These are phyloP conservation scores for Takifugu bimaculatus DNA, from an alignment of 2,113 vertebrate species.

Conservation along the genomic window DNA sequence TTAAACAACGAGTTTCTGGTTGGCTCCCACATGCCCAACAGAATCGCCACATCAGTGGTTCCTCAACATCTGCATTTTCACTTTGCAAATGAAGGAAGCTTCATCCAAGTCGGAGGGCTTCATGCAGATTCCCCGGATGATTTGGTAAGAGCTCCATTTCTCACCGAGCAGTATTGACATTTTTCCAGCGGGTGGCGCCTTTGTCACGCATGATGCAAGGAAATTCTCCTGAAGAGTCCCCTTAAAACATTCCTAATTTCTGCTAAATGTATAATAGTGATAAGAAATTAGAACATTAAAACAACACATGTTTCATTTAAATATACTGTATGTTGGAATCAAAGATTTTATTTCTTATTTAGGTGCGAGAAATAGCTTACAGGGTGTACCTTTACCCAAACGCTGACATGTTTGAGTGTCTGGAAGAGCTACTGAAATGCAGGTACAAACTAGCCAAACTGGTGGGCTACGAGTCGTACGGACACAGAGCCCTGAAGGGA, in stretches of 20 bases:
- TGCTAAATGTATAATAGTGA: neutral
- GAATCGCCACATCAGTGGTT: conserved; percentile 80
- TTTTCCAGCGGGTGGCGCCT: conserved; percentile 53
- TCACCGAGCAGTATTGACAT: neutral
- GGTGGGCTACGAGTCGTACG: conserved; percentile 88
- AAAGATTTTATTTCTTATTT: conserved; percentile 6
- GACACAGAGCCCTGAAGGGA: conserved; percentile 90
- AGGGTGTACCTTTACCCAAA: conserved; percentile 92
- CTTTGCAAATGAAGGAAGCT: conserved; percentile 81
- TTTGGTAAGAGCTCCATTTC: conserved; percentile 75
- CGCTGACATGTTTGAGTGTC: conserved; percentile 73
- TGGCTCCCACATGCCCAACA: conserved; percentile 84
- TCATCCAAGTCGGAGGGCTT: conserved; percentile 80
- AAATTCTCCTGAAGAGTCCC: no score
- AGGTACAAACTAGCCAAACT: conserved; percentile 85
- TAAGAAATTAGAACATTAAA: no score
- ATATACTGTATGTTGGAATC: neutral
- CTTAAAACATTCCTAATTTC: neutral
- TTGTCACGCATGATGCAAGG: neutral
- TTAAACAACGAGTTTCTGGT: conserved; percentile 86
- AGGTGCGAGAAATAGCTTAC: conserved; percentile 95
- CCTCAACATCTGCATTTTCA: conserved; percentile 81
- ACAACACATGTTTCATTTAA: neutral
- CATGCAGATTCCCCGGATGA: conserved; percentile 87
- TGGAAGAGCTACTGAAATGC: conserved; percentile 85